Evolutionary conservation across 2,113 vertebrate genomes (phyloP).

Genomic region (Gobiocypris rarus): DNA sequence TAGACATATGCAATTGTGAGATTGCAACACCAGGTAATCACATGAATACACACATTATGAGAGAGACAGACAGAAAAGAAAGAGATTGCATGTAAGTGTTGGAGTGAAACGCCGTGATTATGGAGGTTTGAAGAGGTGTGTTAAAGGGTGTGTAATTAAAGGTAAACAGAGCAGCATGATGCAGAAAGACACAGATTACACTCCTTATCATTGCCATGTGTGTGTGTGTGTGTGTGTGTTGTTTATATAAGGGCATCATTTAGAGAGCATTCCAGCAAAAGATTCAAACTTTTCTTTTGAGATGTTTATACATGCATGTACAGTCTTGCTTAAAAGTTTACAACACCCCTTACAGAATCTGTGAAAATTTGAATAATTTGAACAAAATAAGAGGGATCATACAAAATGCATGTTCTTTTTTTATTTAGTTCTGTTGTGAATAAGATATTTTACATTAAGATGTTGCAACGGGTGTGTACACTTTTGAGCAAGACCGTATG

Average conservation of each 20-base stretch:
- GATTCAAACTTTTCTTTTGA: not conserved
- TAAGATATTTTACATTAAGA: too few species aligned
- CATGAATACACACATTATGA: slow-evolving; percentile 47
- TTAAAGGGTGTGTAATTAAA: slow-evolving; percentile 29
- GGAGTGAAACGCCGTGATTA: slow-evolving; percentile 35
- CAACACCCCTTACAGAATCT: too few species aligned
- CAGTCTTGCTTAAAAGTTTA: too few species aligned
- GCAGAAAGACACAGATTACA: slow-evolving; percentile 51
- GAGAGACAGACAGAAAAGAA: slow-evolving; percentile 13
- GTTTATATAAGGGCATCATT: slow-evolving; percentile 40
- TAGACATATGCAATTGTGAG: slow-evolving; percentile 45
- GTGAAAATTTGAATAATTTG: too few species aligned
- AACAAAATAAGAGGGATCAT: too few species aligned
- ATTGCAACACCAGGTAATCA: slow-evolving; percentile 55
- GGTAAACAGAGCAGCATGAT: slow-evolving; percentile 3
- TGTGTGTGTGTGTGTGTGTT: slow-evolving; percentile 39
- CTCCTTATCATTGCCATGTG: slow-evolving; percentile 49
- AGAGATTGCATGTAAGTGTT: slow-evolving; percentile 35
- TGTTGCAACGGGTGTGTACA: too few species aligned
- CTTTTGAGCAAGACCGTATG: not conserved
- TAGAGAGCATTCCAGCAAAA: slow-evolving; percentile 3
- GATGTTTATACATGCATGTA: not conserved
- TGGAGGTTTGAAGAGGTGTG: slow-evolving; percentile 18
- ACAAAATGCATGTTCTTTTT: too few species aligned
- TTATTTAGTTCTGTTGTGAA: too few species aligned